A percentile compares a stretch with the other conserved stretches of the same genome.
These are phyloP conservation scores for Myiopsitta monachus DNA, from an alignment of 2,113 vertebrate genomes.

Conservation along the genomic window DNA sequence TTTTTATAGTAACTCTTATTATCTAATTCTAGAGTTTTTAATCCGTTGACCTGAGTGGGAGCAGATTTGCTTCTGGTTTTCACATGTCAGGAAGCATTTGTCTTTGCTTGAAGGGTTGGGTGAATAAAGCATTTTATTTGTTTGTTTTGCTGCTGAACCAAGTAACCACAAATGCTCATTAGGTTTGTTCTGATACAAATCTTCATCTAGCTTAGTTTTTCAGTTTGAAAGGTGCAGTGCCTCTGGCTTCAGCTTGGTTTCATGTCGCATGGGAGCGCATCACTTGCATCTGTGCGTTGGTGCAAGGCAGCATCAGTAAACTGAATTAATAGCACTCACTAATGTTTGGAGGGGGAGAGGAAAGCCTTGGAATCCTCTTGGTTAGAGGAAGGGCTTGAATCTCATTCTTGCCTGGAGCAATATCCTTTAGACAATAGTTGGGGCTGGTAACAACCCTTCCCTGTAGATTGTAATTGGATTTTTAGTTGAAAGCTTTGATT, in stretches of 20 bases:
- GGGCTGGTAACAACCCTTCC: rapidly evolving
- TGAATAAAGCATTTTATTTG: neutral
- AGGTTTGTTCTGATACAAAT: neutral
- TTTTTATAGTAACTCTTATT: neutral
- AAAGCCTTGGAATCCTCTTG: neutral
- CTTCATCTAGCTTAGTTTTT: neutral
- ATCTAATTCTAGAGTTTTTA: neutral
- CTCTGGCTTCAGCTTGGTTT: neutral
- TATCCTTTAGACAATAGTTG: neutral
- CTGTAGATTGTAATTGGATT: neutral
- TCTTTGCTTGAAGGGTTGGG: neutral
- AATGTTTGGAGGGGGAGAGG: neutral
- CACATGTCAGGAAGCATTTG: neutral
- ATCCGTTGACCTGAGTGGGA: neutral
- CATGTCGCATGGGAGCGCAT: rapidly evolving
- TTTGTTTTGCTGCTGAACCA: neutral
- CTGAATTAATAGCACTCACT: neutral
- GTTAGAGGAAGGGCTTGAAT: neutral
- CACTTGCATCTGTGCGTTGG: neutral
- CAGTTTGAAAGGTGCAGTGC: neutral
- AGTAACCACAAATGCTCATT: neutral
- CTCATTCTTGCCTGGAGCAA: rapidly evolving
- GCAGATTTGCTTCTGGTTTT: neutral
- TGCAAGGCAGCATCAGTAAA: neutral
- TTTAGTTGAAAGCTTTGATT: neutral